Evolutionary conservation across 2,113 vertebrate genomes (phyloP).

Genomic region (Aramus guarauna): DNA sequence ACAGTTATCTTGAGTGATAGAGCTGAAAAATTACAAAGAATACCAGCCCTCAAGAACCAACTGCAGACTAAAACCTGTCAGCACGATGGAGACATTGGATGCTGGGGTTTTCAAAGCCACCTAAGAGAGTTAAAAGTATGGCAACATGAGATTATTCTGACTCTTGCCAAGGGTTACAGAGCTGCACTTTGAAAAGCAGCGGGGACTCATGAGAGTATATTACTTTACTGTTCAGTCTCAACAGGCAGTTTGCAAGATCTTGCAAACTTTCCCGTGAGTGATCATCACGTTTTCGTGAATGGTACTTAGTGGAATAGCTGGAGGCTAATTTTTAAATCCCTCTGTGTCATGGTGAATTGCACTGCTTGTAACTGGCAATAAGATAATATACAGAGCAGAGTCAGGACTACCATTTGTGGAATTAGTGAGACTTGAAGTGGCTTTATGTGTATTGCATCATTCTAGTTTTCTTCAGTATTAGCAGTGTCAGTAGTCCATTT

Average conservation of each 20-base stretch:
- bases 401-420: not conserved
- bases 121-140: not conserved
- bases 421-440: not conserved
- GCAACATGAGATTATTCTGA: conserved; percentile 28
- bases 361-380: conserved; percentile 20
- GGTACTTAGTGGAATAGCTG: conserved; percentile 23
- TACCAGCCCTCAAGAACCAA: not conserved
- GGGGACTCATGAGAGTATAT: not conserved
- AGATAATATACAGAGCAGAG: not conserved
- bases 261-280: conserved; percentile 17
- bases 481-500: not conserved
- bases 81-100: not conserved
- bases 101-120: not conserved
- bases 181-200: conserved; percentile 31
- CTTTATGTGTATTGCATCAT: not conserved
- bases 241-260: conserved; percentile 8
- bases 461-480: not conserved
- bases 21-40: not conserved
- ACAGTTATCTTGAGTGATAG: not conserved
- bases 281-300: conserved; percentile 33
- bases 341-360: conserved; percentile 27
- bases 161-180: conserved; percentile 24
- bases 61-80: not conserved
- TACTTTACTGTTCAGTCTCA: conserved; percentile 21
- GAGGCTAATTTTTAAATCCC: conserved; percentile 47